Conservation (phyloP, 2,797 vertebrate genomes). For the Sebastiscus albofasciatus region DNA sequence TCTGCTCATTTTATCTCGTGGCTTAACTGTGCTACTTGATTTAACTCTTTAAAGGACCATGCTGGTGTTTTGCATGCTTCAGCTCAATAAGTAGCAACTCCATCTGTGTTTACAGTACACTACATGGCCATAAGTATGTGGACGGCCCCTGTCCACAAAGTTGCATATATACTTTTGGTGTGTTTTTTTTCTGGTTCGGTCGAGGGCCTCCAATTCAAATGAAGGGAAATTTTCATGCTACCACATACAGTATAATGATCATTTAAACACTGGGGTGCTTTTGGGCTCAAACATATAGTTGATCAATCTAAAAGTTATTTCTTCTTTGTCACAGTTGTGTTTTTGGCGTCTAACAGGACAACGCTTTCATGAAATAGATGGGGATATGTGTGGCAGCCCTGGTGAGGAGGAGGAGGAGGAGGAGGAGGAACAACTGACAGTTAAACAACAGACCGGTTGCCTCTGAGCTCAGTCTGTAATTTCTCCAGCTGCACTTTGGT, state of each 20-base stretch:
- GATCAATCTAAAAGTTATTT: neutral
- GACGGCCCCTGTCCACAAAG: neutral
- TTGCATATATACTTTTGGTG: neutral
- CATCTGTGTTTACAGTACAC: neutral
- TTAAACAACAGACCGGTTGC: neutral
- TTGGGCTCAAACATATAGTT: neutral
- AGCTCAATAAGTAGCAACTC: neutral
- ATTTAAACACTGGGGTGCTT: neutral
- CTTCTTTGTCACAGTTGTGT: neutral
- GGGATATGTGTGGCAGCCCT: neutral
- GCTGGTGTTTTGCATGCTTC: neutral
- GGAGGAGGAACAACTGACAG: neutral
- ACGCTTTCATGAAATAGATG: neutral
- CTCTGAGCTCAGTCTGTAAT: neutral
- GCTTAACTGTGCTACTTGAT: neutral
- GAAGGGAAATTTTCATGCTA: neutral
- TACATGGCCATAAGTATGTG: neutral
- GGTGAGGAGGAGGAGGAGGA: neutral
- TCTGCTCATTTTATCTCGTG: neutral
- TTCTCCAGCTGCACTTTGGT: conserved; percentile 13
- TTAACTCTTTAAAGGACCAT: neutral
- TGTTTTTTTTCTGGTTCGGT: neutral
- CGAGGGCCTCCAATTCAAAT: neutral
- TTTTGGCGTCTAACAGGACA: neutral
- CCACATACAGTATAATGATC: neutral